phyloP scores from a whole-genome alignment of 2,797 vertebrate species.

The Odontamblyopus rebecca region DNA sequence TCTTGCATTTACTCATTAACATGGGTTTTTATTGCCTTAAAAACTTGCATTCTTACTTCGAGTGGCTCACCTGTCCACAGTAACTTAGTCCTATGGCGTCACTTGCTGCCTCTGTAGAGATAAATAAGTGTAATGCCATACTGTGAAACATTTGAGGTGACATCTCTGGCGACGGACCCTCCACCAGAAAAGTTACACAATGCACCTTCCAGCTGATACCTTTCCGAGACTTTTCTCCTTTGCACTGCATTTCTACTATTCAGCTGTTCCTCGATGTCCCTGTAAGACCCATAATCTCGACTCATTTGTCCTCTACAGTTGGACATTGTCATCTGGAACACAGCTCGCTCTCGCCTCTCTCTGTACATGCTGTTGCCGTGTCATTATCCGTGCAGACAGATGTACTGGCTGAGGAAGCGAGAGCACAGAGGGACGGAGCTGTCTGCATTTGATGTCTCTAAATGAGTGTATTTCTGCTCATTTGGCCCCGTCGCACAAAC shows the following conservation, averaged over 20 bases:
- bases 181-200: too few species aligned
- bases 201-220: too few species aligned
- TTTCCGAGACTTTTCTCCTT: background rate
- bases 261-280: too few species aligned
- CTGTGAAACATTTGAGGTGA: too few species aligned
- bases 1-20: too few species aligned
- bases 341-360: background rate
- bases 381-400: conserved; percentile 10
- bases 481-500: conserved; percentile 7
- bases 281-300: background rate
- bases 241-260: background rate
- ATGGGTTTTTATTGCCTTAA: too few species aligned
- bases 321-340: background rate
- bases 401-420: background rate
- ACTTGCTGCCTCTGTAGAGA: too few species aligned
- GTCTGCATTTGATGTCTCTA: conserved; percentile 12
- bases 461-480: conserved; percentile 3
- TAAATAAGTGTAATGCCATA: too few species aligned
- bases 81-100: too few species aligned
- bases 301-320: background rate
- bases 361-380: background rate
- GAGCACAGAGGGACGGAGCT: background rate
- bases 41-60: too few species aligned
- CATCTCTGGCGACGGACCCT: too few species aligned
- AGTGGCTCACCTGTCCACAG: too few species aligned